These are phyloP conservation scores for Solenodon paradoxus DNA, from an alignment of 2,113 vertebrate species.

Conservation along the genomic window DNA sequence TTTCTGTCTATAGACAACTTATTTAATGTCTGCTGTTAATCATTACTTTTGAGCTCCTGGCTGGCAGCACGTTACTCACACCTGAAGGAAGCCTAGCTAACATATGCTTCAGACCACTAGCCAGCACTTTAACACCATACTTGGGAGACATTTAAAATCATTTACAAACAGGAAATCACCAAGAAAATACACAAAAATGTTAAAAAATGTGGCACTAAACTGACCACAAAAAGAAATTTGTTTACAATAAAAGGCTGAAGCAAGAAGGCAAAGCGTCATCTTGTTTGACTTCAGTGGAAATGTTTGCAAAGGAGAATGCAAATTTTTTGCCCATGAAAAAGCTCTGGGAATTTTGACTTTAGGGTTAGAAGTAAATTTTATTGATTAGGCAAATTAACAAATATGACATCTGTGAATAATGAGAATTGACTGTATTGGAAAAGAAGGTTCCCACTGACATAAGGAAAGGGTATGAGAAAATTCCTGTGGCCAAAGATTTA, in stretches of 20 bases:
- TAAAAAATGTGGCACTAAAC: neutral
- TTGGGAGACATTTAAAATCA: neutral
- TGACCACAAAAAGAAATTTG: neutral
- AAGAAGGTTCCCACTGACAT: neutral
- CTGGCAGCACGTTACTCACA: neutral
- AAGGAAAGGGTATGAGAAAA: neutral
- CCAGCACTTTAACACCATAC: neutral
- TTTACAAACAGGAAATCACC: neutral
- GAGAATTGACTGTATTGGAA: neutral
- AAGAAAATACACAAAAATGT: neutral
- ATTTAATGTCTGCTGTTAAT: neutral
- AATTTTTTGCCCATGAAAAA: neutral
- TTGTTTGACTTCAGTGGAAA: neutral
- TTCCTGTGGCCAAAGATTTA: neutral
- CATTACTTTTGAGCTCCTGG: neutral
- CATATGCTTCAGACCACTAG: neutral
- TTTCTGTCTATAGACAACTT: neutral
- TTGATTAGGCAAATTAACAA: neutral
- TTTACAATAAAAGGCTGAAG: neutral
- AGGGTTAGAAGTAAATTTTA: neutral
- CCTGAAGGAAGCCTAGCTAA: neutral
- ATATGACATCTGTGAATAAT: neutral
- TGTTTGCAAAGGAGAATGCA: neutral
- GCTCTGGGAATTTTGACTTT: neutral
- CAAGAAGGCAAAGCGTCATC: neutral